A percentile compares a stretch with the other conserved stretches of the same genome.
Conservation (phyloP, 2,797 vertebrate species). For the Hirundo rustica region DNA sequence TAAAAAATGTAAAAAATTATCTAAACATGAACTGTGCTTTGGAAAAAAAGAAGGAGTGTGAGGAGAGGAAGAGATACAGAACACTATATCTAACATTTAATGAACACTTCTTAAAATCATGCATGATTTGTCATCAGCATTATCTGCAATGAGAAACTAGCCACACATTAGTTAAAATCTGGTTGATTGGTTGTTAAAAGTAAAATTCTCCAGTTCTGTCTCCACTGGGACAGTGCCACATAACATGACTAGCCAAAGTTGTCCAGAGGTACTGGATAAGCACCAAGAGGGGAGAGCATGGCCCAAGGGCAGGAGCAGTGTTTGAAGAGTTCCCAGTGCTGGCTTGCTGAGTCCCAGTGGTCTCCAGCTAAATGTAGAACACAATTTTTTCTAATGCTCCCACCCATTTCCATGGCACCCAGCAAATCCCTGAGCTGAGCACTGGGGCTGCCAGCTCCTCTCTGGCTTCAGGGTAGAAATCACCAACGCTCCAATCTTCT, state of each 20-base stretch:
- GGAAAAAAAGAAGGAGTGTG: neutral
- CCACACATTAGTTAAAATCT: neutral
- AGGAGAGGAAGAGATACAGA: neutral
- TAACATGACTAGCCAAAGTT: neutral
- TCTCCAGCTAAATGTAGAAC: neutral
- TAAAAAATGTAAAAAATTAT: neutral
- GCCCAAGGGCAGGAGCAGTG: neutral
- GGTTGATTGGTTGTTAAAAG: neutral
- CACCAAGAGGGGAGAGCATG: neutral
- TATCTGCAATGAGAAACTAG: neutral
- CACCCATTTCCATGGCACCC: neutral
- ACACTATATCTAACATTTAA: neutral
- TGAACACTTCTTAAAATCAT: neutral
- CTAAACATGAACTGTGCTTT: neutral
- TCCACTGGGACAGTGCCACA: fast-evolving
- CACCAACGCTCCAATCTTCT: neutral
- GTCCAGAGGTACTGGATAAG: neutral
- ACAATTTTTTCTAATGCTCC: neutral
- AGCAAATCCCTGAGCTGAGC: neutral
- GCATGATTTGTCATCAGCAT: neutral
- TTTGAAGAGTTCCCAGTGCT: neutral
- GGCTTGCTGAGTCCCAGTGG: neutral
- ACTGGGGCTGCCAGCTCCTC: neutral
- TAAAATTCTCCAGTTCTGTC: neutral
- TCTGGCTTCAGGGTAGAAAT: neutral